Evolutionary conservation across 2,888 invertebrate species (phyloP), one percentile per base, ranked within the genome.

Genomic region (Andrena marginata): DNA sequence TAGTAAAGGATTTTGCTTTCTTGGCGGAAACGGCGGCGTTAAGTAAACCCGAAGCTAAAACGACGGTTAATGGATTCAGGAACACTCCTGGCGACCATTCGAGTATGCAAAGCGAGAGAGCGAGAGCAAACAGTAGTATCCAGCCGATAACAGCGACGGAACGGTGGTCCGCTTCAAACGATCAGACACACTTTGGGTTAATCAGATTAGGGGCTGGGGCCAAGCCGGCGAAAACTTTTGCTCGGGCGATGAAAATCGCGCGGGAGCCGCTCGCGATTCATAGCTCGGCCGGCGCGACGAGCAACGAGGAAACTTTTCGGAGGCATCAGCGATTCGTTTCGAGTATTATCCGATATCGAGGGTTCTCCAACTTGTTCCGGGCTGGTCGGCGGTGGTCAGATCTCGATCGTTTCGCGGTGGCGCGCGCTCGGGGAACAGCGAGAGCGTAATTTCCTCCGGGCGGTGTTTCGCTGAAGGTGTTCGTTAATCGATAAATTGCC

Each of bases 161-260:
- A 72, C 81, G 73, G 67, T 76, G 82, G 75, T 79, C 70, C 70
- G 73, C 78, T 80, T 85, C 82, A 86, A 89, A 87, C 88, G 88
- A 90, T 90, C 89, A 72, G 85, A 86, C 84, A 89, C 87, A 87
- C 90, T 90, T 85, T 82, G 75, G 75, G 87, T 78, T 90, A 90
- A 90, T 90, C 86, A 83, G 85, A 90, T 90, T 86, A 89, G 72
- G 72, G 59, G 51, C 73, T 74, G 65, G 42, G 77, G 51, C 73
- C 63, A 62, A 8, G 3, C 49, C 60, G 29, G 70, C 59, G 70
- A 49, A 60, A 49, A 60, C 60, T 68, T 54, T 59, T 51, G 64
- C 16, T 20, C 33, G 48, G 8, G 33, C 23, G 31, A 67, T 54
- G 62, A 62, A n/a, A 73, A 67, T 35, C 29, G 23, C n/a, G 26